Evolutionary conservation across 2,888 invertebrate genomes (phyloP), one percentile per base, ranked within the genome.

Genomic region (Odontocolon sp.): DNA sequence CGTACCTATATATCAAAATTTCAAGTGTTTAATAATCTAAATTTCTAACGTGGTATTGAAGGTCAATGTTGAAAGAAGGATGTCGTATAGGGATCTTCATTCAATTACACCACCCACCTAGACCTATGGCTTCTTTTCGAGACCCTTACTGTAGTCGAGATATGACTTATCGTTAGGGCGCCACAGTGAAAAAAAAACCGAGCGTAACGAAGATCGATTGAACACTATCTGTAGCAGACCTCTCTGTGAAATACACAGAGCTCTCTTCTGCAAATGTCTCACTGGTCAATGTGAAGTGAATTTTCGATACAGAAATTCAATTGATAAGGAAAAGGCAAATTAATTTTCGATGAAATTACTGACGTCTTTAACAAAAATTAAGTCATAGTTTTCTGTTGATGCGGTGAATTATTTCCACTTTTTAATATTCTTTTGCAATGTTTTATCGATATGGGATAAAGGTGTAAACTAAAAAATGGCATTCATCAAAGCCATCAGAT

Each of bases 161-260:
- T 56, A 47, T 74, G 56, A 68, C 67, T 47, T 54, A 47, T 69
- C 68, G 56, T 69, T 74, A 40, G 9, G 38, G 14, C 9, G n/a
- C 38, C 2, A n/a, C 11, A n/a, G 28, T 3, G n/a, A 38, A 54
- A 52, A 59, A 66, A 64, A 59, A 28, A 11, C 1, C 23, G 4
- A 23, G 23, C n/a, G 14, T 31, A 36, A 64, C 47, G 31, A 69
- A 50, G 57, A 64, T 68, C 56, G 63, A 63, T 69, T 26, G 57
- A 4, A 36, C 36, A 1, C 26, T 18, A 36, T 16, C 36, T 57
- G 14, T 11, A 28, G 16, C 8, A 5, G n/a, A 9, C 1, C 8
- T 38, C n/a, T 52, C 16, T 61, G 33, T 33, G 5, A 23, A 9
- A 50, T 5, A 31, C 36, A n/a, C 16, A 6, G 8, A 47, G 36